A percentile compares a stretch with the other conserved stretches of the same genome.
Evolutionary conservation across 2,888 invertebrate species (phyloP).

Genomic region (Philaethria dido): DNA sequence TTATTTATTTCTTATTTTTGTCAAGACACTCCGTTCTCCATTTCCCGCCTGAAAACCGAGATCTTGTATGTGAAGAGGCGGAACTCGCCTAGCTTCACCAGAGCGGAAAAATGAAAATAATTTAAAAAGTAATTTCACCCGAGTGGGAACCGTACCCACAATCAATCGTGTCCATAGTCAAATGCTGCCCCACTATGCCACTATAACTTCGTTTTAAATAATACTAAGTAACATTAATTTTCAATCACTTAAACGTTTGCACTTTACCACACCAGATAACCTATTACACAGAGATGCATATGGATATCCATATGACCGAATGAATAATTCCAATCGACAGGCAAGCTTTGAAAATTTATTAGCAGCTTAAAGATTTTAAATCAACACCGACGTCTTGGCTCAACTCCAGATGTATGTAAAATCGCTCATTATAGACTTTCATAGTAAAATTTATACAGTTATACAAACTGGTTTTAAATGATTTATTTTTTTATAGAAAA

Average conservation of each 20-base stretch:
- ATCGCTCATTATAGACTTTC: conserved; percentile 33
- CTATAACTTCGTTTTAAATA: too few relatives aligned
- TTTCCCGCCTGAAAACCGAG: too few relatives aligned
- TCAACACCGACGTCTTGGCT: conserved; percentile 40
- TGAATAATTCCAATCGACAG: conserved; percentile 33
- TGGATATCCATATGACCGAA: conserved; percentile 23
- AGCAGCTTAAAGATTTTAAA: conserved; percentile 39
- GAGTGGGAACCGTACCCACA: too few relatives aligned
- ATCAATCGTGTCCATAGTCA: too few relatives aligned
- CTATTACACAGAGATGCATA: conserved; percentile 14
- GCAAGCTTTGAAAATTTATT: conserved; percentile 38
- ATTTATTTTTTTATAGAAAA: too few relatives aligned
- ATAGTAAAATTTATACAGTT: conserved; percentile 14
- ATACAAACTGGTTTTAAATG: background rate
- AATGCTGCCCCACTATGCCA: too few relatives aligned
- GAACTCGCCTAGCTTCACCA: too few relatives aligned
- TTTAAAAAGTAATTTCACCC: too few relatives aligned
- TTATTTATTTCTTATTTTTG: too few relatives aligned
- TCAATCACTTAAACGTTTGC: background rate
- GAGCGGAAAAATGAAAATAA: too few relatives aligned
- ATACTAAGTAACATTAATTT: background rate
- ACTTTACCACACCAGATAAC: background rate
- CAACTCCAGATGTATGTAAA: conserved; percentile 34
- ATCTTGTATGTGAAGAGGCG: too few relatives aligned
- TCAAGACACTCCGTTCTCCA: too few relatives aligned